A percentile compares a stretch with the other conserved stretches of the same genome.
phyloP scores from a whole-genome alignment of 2,113 vertebrate species.

The Pomatorhinus ruficollis region DNA sequence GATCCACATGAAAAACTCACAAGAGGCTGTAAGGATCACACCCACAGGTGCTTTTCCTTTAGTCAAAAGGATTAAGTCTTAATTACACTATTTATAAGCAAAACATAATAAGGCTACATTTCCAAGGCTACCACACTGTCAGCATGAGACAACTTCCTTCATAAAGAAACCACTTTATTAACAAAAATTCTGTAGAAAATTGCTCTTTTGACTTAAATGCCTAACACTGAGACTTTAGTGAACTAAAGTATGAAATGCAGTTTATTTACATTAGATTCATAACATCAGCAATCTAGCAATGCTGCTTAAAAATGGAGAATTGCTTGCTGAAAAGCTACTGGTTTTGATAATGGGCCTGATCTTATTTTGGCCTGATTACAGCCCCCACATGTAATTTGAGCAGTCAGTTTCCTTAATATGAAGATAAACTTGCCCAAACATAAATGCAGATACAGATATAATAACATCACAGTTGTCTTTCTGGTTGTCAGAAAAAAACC shows the following conservation, averaged over 20 bases:
- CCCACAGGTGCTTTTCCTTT: accelerated
- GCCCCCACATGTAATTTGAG: neutral
- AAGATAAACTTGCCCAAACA: slow-evolving; percentile 38
- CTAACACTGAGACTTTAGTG: neutral
- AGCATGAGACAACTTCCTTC: neutral
- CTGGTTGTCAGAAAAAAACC: slow-evolving; percentile 26
- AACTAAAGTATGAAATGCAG: neutral
- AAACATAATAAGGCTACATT: neutral
- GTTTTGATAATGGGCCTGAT: neutral
- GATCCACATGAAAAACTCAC: neutral
- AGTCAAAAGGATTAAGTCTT: neutral
- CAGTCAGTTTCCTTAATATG: neutral
- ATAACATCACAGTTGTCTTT: slow-evolving; percentile 27
- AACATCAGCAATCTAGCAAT: neutral
- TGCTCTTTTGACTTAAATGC: neutral
- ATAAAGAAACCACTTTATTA: neutral
- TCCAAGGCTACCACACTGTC: neutral
- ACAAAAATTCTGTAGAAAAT: neutral
- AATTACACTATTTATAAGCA: neutral
- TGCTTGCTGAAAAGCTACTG: neutral
- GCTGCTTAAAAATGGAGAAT: neutral
- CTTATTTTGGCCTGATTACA: neutral
- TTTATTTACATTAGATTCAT: neutral
- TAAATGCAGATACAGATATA: slow-evolving; percentile 46
- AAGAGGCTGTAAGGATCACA: neutral